A percentile compares a stretch with the other conserved stretches of the same genome.
Conservation (phyloP, 2,797 vertebrate species). For the Diceros bicornis region DNA sequence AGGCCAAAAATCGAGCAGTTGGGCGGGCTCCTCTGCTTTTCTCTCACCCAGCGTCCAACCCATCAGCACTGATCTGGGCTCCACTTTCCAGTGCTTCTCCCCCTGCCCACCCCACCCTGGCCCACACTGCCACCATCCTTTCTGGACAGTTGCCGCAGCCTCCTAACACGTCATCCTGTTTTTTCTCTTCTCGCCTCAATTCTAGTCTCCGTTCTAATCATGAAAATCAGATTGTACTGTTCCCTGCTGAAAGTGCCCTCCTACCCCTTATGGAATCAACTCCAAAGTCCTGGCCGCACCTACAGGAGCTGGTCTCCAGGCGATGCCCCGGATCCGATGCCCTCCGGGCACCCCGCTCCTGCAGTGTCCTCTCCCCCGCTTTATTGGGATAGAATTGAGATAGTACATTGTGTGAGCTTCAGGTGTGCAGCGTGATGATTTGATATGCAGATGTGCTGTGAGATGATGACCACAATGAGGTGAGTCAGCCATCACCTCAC, state of each 20-base stretch:
- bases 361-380: not conserved
- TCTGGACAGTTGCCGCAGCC: not conserved
- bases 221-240: not conserved
- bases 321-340: not conserved
- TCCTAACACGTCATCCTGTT: not conserved
- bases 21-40: too few relatives aligned
- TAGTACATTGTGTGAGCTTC: rapidly evolving
- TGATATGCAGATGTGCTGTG: too few relatives aligned
- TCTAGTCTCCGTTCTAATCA: not conserved
- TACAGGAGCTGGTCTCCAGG: not conserved
- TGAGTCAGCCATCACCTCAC: not conserved
- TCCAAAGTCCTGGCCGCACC: rapidly evolving
- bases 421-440: too few relatives aligned
- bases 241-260: not conserved
- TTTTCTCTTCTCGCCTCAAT: not conserved
- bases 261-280: not conserved
- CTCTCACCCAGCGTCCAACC: not conserved
- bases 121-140: not conserved
- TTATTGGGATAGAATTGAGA: not conserved
- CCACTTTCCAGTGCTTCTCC: too few relatives aligned
- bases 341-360: too few relatives aligned
- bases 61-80: rapidly evolving
- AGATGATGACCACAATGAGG: not conserved
- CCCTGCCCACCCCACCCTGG: rapidly evolving
- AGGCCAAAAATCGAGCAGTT: not conserved